A percentile compares a stretch with the other conserved stretches of the same genome.
phyloP scores from a whole-genome alignment of 1,140 invertebrate genomes.

The Penaeus indicus region DNA sequence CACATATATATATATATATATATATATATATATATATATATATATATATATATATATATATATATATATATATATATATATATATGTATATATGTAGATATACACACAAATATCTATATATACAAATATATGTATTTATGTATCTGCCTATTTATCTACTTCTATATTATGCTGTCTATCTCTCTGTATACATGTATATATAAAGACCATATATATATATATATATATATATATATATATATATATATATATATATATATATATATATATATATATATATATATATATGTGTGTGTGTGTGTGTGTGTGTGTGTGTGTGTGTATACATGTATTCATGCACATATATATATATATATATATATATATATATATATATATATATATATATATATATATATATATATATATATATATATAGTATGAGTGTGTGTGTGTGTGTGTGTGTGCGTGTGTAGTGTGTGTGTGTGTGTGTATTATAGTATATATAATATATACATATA shows the following conservation, averaged over 20 bases:
- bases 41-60: no score
- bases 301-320: neutral
- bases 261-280: neutral
- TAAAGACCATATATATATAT: neutral
- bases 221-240: neutral
- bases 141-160: no score
- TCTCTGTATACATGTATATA: neutral
- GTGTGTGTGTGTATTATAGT: neutral
- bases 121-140: no score
- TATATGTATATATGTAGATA: no score
- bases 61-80: no score
- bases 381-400: no score
- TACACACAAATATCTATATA: no score
- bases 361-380: neutral
- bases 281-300: neutral
- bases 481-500: neutral
- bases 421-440: neutral
- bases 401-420: neutral
- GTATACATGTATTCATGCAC: neutral
- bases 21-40: no score
- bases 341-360: neutral
- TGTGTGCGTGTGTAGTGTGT: neutral
- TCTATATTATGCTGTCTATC: no score
- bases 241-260: neutral
- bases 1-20: no score